A percentile compares a stretch with the other conserved stretches of the same genome.
phyloP scores from a whole-genome alignment of 37 sponge, comb jelly and placozoan genomes.

The Eunapius fragilis region DNA sequence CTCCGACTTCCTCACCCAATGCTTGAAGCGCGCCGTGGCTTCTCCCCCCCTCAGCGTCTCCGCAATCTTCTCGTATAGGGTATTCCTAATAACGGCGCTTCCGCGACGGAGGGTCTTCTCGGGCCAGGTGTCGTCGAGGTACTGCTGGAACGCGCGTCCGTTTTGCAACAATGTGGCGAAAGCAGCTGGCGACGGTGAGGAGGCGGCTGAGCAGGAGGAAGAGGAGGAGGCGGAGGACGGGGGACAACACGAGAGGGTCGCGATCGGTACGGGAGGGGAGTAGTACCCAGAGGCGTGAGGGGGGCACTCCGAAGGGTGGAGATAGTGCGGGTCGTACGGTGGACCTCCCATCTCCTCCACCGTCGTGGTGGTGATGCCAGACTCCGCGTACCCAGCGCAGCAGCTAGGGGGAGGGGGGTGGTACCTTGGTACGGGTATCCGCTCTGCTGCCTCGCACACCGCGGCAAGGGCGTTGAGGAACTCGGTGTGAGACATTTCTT shows the following conservation, averaged over 20 bases:
- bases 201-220: too few species aligned
- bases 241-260: neutral
- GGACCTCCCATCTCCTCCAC: too few species aligned
- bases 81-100: slow-evolving; percentile 30
- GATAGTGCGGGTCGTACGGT: too few species aligned
- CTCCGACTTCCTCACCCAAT: slow-evolving; percentile 45
- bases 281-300: neutral
- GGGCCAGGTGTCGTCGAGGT: slow-evolving; percentile 58
- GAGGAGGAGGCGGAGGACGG: too few species aligned
- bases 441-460: slow-evolving; percentile 38
- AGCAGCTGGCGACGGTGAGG: neutral
- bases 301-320: neutral
- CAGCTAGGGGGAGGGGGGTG: neutral
- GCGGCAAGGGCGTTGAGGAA: slow-evolving; percentile 28
- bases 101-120: slow-evolving; percentile 20
- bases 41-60: slow-evolving; percentile 28
- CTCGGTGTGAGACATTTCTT: neutral
- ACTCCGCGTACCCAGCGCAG: neutral
- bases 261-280: neutral
- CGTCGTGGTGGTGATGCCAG: neutral
- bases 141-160: slow-evolving; percentile 8
- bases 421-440: neutral
- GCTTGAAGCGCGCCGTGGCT: slow-evolving; percentile 18
- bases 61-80: slow-evolving; percentile 52
- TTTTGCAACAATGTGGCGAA: neutral